A percentile compares a stretch with the other conserved stretches of the same genome.
Evolutionary conservation across 2,113 vertebrate species (phyloP).

Genomic region (Hippocampus abdominalis): DNA sequence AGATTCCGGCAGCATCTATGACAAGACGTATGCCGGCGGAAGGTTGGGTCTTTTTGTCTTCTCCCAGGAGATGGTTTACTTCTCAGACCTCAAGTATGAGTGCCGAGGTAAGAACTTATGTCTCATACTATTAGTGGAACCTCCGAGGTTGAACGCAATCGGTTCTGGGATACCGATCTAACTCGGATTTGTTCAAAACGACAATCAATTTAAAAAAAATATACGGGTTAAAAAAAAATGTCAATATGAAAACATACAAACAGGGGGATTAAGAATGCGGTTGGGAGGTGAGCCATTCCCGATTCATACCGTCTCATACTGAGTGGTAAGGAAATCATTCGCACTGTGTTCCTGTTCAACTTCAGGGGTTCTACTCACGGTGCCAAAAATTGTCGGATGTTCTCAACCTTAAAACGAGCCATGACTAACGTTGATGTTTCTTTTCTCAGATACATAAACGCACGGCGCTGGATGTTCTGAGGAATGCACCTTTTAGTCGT

Average conservation of each 20-base stretch:
- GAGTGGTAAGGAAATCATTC: no score
- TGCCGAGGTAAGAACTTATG: slow-evolving; percentile 85
- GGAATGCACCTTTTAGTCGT: slow-evolving; percentile 86
- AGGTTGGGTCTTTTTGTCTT: slow-evolving; percentile 95
- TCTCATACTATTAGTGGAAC: neutral
- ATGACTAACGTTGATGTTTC: slow-evolving; percentile 2
- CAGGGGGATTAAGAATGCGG: no score
- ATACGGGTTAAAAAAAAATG: no score
- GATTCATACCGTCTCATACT: no score
- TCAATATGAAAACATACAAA: no score
- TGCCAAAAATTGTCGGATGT: neutral
- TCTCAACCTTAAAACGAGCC: neutral
- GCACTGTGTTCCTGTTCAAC: neutral
- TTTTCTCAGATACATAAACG: slow-evolving; percentile 83
- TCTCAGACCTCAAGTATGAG: slow-evolving; percentile 99
- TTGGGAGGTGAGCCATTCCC: no score
- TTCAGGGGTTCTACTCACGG: neutral
- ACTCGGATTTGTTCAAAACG: neutral
- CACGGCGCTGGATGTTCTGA: slow-evolving; percentile 70
- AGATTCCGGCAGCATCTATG: slow-evolving; percentile 95
- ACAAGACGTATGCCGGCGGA: slow-evolving; percentile 96
- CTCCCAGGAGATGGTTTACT: slow-evolving; percentile 99
- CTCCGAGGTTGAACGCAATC: neutral
- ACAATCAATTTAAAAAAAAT: no score
- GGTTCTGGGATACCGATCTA: neutral